A percentile compares a stretch with the other conserved stretches of the same genome.
Evolutionary conservation across 1,140 invertebrate genomes (phyloP).

Genomic region (Maconellicoccus hirsutus): DNA sequence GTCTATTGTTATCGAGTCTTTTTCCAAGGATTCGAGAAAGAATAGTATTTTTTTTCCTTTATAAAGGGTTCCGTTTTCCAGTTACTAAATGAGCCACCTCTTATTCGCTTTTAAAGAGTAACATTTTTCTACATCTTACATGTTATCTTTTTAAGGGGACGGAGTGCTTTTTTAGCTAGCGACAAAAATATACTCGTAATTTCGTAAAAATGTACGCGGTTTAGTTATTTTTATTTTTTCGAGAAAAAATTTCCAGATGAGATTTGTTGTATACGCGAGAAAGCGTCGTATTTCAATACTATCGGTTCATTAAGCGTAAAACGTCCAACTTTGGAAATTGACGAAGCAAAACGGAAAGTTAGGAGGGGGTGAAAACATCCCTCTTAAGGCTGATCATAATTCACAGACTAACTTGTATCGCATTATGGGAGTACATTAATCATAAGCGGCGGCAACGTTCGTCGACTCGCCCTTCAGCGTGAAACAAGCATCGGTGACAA

Average conservation of each 20-base stretch:
- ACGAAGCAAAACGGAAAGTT: not conserved
- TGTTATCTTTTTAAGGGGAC: not conserved
- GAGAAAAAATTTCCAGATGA: no score
- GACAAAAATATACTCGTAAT: no score
- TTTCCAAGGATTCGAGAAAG: not conserved
- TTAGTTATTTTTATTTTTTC: no score
- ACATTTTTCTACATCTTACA: not conserved
- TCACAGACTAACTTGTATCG: conserved; percentile 17
- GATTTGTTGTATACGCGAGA: no score
- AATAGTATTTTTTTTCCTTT: not conserved
- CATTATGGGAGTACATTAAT: conserved; percentile 16
- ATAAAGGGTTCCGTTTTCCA: conserved; percentile 1
- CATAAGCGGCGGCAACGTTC: conserved; percentile 13
- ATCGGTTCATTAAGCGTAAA: conserved; percentile 22
- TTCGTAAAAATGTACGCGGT: no score
- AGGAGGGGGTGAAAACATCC: not conserved
- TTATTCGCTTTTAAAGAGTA: conserved; percentile 9
- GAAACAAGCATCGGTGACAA: conserved; percentile 11
- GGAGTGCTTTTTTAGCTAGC: no score
- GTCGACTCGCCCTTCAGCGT: not conserved
- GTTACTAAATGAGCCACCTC: not conserved
- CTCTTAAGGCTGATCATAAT: conserved; percentile 20
- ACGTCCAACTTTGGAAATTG: not conserved
- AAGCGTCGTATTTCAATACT: not conserved
- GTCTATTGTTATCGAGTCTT: conserved; percentile 13